A percentile compares a stretch with the other conserved stretches of the same genome.
These are phyloP conservation scores for Aphelocoma californica DNA, from an alignment of 2,797 vertebrate genomes.

Conservation along the genomic window DNA sequence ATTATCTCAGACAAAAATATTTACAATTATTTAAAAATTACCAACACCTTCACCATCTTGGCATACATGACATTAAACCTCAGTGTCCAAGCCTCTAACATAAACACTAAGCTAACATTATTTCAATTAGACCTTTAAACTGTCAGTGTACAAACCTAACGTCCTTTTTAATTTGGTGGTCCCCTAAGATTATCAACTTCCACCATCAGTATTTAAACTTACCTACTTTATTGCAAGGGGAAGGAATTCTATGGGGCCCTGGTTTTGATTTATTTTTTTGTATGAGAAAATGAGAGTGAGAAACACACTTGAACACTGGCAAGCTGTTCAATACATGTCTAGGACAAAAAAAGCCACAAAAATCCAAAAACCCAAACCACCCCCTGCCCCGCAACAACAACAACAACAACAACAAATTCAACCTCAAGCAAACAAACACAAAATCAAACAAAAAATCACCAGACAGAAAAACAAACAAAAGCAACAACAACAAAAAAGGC, in stretches of 20 bases:
- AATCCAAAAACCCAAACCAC: rapidly evolving
- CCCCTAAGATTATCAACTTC: not conserved
- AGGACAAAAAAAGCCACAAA: not conserved
- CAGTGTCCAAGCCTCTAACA: not conserved
- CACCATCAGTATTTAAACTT: not conserved
- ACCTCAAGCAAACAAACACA: not conserved
- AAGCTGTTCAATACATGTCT: not conserved
- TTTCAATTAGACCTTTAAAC: not conserved
- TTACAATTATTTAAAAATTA: not conserved
- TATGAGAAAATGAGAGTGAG: not conserved
- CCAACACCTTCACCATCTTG: rapidly evolving
- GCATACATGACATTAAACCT: not conserved
- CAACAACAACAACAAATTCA: not conserved
- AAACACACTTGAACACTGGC: not conserved
- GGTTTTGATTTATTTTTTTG: rapidly evolving
- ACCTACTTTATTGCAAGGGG: not conserved
- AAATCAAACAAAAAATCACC: not conserved
- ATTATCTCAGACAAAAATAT: not conserved
- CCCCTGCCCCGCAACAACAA: too few relatives aligned
- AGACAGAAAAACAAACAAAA: not conserved
- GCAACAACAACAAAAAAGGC: not conserved
- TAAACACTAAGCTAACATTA: not conserved
- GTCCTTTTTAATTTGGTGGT: not conserved
- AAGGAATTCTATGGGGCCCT: not conserved
- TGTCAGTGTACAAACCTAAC: rapidly evolving